Evolutionary conservation across 2,888 invertebrate genomes (phyloP), one percentile per base, ranked within the genome.

Genomic region (Amphipoea oculea): DNA sequence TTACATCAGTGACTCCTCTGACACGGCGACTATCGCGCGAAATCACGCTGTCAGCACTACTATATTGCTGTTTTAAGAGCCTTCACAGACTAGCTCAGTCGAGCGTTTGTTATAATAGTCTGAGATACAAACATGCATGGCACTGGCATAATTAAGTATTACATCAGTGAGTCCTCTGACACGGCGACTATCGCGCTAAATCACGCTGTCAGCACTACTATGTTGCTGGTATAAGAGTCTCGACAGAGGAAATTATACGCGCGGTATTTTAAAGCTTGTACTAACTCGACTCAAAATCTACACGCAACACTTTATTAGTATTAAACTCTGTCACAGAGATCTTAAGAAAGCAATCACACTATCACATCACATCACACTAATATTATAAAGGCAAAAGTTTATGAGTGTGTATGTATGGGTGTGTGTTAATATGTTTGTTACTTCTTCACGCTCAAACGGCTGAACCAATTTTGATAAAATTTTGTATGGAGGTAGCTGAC

Each of bases 11-110:
- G 77, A 54, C 76, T 78, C 42, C 69, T 76, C 81, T 84, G 76
- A 82, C 80, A 76, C 73, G 12, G 69, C 66, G 57, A 83, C 73
- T 87, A 80, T 87, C 36, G 72, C 29, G 67, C 86, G 86, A 82
- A 88, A 86, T 87, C 78, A 86, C 71, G 23, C 78, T 86, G 83
- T 83, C 84, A 83, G 73, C 84, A 82, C 66, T 81, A 73, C 68
- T 79, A 76, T 82, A 81, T 80, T 85, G 69, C 78, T 79, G 4
- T 9, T 71, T 68, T 79, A 73, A 84, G 66, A 87, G 48, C 42
- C 42, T 40, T 40, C 20, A 62, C 80, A 86, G 11, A 86, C 60
- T 14, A 36, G 0, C 20, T n/a, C 11, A 60, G 29, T 45, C 71
- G 75, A 29, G 66, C 66, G 75, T 51, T 51, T 65, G 17, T 69